These are phyloP conservation scores for Stratiomys singularior DNA, from an alignment of 2,888 invertebrate species.

Conservation along the genomic window DNA sequence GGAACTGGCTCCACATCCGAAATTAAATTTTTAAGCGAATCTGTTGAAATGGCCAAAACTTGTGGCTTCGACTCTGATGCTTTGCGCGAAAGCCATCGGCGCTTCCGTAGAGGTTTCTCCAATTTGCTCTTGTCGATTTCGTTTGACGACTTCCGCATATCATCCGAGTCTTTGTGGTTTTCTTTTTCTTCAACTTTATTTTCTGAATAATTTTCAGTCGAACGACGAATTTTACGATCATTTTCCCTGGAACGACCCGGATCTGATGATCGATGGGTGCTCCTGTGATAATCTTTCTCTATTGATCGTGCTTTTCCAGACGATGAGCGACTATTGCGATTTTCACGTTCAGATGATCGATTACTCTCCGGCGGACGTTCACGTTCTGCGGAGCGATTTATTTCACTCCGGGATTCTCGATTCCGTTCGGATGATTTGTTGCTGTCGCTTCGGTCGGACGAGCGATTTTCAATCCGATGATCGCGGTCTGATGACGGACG, in stretches of 20 bases:
- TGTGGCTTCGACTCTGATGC: conserved; percentile 69
- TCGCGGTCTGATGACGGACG: conserved; percentile 4
- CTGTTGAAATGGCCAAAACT: conserved; percentile 78
- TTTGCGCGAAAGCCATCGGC: conserved; percentile 65
- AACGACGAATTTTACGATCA: conserved; percentile 19
- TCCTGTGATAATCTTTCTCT: neutral
- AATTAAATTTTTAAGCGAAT: conserved; percentile 75
- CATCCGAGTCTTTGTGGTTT: conserved; percentile 59
- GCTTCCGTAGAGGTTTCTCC: conserved; percentile 64
- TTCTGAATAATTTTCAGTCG: conserved; percentile 54
- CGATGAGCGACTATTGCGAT: conserved; percentile 32
- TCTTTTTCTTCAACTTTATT: conserved; percentile 52
- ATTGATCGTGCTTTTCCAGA: neutral
- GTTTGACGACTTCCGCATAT: conserved; percentile 42
- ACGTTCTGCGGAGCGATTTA: neutral
- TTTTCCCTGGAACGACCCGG: conserved; percentile 38
- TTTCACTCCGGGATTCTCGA: neutral
- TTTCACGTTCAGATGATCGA: conserved; percentile 46
- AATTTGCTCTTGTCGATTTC: neutral
- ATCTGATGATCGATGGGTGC: neutral
- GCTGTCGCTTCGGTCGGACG: neutral
- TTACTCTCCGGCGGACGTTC: conserved; percentile 13
- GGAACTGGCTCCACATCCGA: conserved; percentile 72
- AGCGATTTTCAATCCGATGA: neutral
- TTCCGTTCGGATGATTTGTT: too few relatives aligned